Evolutionary conservation across 2,113 vertebrate genomes (phyloP).

Genomic region (Carettochelys insculpta): DNA sequence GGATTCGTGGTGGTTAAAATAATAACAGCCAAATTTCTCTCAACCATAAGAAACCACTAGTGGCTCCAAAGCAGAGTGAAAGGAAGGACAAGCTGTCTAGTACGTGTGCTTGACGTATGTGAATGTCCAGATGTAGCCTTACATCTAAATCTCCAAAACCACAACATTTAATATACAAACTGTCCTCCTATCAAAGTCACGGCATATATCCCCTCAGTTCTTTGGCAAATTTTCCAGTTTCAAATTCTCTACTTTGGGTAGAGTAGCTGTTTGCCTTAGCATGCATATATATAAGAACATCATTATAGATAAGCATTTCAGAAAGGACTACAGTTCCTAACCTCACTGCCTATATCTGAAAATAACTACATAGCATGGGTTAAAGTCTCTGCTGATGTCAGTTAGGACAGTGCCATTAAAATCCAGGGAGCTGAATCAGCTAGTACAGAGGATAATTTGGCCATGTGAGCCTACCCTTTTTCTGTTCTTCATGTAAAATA

Average conservation of each 20-base stretch:
- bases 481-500: neutral
- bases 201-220: neutral
- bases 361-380: neutral
- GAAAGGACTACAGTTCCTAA: neutral
- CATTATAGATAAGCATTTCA: neutral
- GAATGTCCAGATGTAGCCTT: neutral
- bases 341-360: neutral
- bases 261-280: neutral
- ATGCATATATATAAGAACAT: neutral
- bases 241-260: neutral
- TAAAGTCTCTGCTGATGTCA: neutral
- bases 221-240: neutral
- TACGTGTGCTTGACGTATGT: neutral
- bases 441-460: neutral
- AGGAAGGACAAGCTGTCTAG: conserved; percentile 27
- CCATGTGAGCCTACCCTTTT: neutral
- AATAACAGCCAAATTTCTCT: conserved; percentile 37
- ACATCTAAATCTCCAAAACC: conserved; percentile 33
- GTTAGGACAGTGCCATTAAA: neutral
- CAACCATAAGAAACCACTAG: conserved; percentile 29
- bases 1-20: conserved; percentile 19
- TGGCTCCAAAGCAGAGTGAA: conserved; percentile 35
- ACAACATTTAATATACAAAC: neutral
- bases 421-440: neutral
- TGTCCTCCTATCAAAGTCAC: neutral